Evolutionary conservation across 2,797 vertebrate species (phyloP), one percentile per base, ranked within the genome.

Genomic region (Eurystomus glaucurus): DNA sequence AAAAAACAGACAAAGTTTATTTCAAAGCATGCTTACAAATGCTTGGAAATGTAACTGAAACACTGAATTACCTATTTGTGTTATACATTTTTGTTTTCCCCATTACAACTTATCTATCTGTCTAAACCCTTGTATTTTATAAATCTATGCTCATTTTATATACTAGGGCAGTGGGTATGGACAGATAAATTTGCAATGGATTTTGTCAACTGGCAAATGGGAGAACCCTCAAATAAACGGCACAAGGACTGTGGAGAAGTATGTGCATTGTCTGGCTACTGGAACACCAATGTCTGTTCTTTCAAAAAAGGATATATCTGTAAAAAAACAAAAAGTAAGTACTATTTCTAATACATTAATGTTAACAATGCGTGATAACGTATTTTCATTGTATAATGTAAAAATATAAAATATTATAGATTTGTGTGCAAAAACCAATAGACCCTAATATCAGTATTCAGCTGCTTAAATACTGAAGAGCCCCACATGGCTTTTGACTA

Each of bases 251-350:
- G 99, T 90, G 99, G 99, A 39, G 97, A 98, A 71, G 84, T 99
- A 46, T 65, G 90, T 33, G 98, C 99, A 23, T 93, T 98, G 23
- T 98, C 88, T n/a, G 99, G 98, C 37, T 74, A 95, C 92, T 99
- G 99, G 99, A 98, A 89, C 10, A 97, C 98, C 68, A 79, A 66
- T 9, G 79, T 96, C 87, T 99, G 99, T 93, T 97, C 90, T 74
- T 93, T 95, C 92, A 99, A 98, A 84, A 99, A 93, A 94, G 96
- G 98, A 16, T 99, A 96, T 90, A 99, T 99, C 94, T 99, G 99
- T 97, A 99, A 99, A 98, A 99, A 92, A 84, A 3, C 88, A 33
- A 99, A 99, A 98, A 97, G 99, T 99, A 97, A 97, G 98, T 98
- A 62, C 35, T 21, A 72, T 33, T 88, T 76, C 19, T 65, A 92